phyloP scores from a whole-genome alignment of 2,113 vertebrate genomes.

The Diadophis punctatus region DNA sequence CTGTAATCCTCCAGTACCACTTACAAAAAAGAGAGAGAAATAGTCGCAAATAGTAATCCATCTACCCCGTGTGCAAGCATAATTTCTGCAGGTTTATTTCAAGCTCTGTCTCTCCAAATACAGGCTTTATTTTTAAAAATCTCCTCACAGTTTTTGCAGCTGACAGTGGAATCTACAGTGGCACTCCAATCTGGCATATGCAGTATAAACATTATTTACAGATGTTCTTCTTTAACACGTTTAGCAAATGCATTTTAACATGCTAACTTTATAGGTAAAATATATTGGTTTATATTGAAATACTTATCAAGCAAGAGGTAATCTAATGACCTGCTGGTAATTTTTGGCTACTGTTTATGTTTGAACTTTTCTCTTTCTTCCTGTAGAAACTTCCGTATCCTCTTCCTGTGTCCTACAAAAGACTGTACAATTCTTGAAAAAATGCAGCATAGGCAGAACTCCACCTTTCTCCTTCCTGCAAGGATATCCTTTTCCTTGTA shows the following conservation, averaged over 20 bases:
- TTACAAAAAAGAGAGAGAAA: background rate
- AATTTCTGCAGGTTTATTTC: background rate
- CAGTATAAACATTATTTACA: background rate
- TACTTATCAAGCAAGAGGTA: constrained; percentile 61
- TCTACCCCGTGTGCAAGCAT: background rate
- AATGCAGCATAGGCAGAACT: constrained; percentile 70
- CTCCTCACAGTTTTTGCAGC: background rate
- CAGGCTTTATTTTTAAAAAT: background rate
- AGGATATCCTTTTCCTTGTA: constrained; percentile 82
- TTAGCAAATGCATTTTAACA: background rate
- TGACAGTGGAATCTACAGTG: background rate
- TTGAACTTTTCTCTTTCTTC: constrained; percentile 79
- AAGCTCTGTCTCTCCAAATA: background rate
- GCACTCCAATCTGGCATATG: background rate
- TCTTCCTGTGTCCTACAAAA: constrained; percentile 78
- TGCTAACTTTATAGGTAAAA: background rate
- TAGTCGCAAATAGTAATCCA: background rate
- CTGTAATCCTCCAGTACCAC: background rate
- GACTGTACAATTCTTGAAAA: constrained; percentile 74
- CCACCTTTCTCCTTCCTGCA: constrained; percentile 85
- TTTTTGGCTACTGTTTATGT: constrained; percentile 77
- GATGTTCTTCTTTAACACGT: background rate
- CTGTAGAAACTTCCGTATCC: constrained; percentile 79
- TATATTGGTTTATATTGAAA: constrained; percentile 16
- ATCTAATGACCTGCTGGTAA: constrained; percentile 68